Base-by-base conservation (phyloP, 2,113 vertebrate species). In the Pipra filicauda region DNA sequence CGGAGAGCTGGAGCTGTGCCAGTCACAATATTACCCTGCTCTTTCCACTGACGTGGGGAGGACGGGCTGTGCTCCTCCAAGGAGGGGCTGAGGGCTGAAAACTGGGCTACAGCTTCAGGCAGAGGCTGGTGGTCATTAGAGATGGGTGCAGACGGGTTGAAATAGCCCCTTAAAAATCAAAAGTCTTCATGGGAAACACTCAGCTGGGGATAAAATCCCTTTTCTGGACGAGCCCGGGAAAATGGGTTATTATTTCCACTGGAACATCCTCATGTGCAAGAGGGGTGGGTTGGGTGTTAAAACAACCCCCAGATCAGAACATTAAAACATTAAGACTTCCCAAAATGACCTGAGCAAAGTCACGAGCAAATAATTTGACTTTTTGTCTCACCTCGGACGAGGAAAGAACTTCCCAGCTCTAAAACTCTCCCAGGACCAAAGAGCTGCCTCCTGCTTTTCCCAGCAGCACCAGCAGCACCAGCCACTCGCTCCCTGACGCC, bases 1-100 rank as follows among this genome's bases (percentile, higher is more conserved):
- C 6, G 87, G 85, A 55, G 54, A 82, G 33, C 93, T 96, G 95
- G 95, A 79, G 14, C 16, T 1, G 3, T 21, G 91, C 93, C 96
- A 96, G 27, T 31, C 85, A 97, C 85, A 97, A 93, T 88, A 96
- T 93, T 89, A 57, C 85, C 77, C 66, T 95, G 78, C 7, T 91
- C 91, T 97, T 95, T 62, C 95, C 95, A 79, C 10, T 91, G 93
- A 89, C 54, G 85, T 1, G 44, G 73, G 43, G 27, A 28, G 5
- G 11, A 9, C 2, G 79, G 89, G 77, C 93, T 85, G 95, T 13
- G n/a, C 67, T 86, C 80, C 85, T 54, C 84, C 19, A 39, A 85
- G 86, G 57, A 84, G 33, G 2, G 41, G 17, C 72, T 66, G 69
- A n/a, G 57, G 51, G 24, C 20, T 22, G 15, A 49, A 69, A 74